phyloP scores from a whole-genome alignment of 2,888 invertebrate genomes.

The Neoascia interrupta region DNA sequence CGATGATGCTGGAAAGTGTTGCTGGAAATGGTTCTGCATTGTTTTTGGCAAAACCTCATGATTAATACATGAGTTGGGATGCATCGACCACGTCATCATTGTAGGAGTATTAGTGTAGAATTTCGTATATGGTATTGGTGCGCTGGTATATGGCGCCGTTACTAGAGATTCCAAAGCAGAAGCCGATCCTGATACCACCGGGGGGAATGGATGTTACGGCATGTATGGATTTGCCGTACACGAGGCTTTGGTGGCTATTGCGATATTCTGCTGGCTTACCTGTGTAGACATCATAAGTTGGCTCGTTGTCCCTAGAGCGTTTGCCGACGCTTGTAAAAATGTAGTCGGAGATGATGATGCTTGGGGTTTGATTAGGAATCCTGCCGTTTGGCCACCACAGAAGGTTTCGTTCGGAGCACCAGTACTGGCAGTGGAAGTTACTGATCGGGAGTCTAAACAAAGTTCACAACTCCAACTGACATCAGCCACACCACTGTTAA shows the following conservation, averaged over 20 bases:
- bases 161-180: too few species aligned
- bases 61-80: too few species aligned
- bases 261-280: neutral
- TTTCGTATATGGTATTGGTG: too few species aligned
- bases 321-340: too few species aligned
- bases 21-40: too few species aligned
- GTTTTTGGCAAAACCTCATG: neutral
- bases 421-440: neutral
- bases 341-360: neutral
- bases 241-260: neutral
- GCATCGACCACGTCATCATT: too few species aligned
- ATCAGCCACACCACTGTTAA: conserved; percentile 30
- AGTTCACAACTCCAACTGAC: conserved; percentile 24
- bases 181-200: too few species aligned
- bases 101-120: too few species aligned
- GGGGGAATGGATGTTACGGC: neutral
- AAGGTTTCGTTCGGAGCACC: neutral
- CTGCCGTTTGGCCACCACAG: neutral
- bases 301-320: too few species aligned
- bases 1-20: too few species aligned
- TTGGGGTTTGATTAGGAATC: neutral
- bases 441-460: conserved; percentile 6
- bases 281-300: too few species aligned
- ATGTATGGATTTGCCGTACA: neutral
- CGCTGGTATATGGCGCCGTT: too few species aligned